phyloP scores from a whole-genome alignment of 2,113 vertebrate genomes.

The Accipiter virgatus region DNA sequence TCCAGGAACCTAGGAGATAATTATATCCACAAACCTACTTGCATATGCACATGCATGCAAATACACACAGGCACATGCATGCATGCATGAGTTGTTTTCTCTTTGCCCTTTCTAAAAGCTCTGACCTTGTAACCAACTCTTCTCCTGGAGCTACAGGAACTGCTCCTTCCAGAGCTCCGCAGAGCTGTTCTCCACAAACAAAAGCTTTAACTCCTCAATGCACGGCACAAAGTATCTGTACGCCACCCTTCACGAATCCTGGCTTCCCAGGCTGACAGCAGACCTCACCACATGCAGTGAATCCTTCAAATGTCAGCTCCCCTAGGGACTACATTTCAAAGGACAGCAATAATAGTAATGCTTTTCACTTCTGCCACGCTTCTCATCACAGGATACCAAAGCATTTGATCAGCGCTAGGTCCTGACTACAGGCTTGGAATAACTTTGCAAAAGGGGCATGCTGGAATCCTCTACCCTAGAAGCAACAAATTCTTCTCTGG shows the following conservation, averaged over 20 bases:
- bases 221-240: not conserved
- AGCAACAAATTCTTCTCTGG: not conserved
- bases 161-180: conserved; percentile 8
- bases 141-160: not conserved
- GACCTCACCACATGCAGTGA: not conserved
- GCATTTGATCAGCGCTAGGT: not conserved
- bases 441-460: not conserved
- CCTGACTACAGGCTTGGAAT: not conserved
- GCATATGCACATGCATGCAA: not conserved
- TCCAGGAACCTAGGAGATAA: not conserved
- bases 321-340: not conserved
- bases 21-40: not conserved
- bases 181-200: not conserved
- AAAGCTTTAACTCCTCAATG: not conserved
- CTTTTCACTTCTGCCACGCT: not conserved
- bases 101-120: not conserved
- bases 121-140: conserved; percentile 31
- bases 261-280: not conserved
- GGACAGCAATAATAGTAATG: not conserved
- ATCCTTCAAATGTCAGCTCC: conserved; percentile 7
- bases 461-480: not conserved
- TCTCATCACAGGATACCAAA: not conserved
- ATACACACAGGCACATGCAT: not conserved
- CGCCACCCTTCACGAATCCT: not conserved
- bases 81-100: not conserved